These are phyloP conservation scores for Ivindomyrus marchei DNA, from an alignment of 2,113 vertebrate species.

Conservation along the genomic window DNA sequence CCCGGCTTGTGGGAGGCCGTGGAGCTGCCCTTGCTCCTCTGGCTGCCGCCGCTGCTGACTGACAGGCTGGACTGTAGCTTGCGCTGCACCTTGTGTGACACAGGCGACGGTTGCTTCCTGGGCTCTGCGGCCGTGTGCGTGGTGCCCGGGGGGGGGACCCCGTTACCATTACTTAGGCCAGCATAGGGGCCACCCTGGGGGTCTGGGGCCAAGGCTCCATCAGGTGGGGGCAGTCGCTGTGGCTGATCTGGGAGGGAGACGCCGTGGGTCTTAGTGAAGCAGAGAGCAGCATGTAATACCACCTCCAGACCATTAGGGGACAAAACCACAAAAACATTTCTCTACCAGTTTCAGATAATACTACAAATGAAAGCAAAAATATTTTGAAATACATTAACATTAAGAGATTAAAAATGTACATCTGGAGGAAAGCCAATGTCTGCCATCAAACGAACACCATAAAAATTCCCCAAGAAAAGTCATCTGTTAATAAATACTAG, in stretches of 20 bases:
- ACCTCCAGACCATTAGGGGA: not conserved
- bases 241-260: conserved; percentile 71
- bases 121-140: conserved; percentile 41
- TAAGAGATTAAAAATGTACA: not conserved
- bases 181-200: conserved; percentile 46
- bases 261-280: not conserved
- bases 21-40: conserved; percentile 82
- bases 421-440: not conserved
- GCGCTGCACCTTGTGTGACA: conserved; percentile 86
- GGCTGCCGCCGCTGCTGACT: conserved; percentile 80
- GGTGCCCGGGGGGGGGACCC: conserved; percentile 25
- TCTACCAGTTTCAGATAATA: not conserved
- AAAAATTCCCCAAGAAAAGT: not conserved
- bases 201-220: conserved; percentile 60
- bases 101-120: conserved; percentile 67
- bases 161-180: conserved; percentile 56
- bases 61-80: conserved; percentile 91
- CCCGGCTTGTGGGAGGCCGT: conserved; percentile 77
- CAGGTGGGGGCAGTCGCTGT: conserved; percentile 58
- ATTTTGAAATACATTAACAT: not conserved
- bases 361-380: not conserved
- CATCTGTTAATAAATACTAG: too few relatives aligned
- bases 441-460: not conserved
- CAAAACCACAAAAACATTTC: not conserved
- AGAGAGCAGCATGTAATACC: not conserved